phyloP scores from a whole-genome alignment of 1,140 invertebrate genomes.

The Magallana angulata region DNA sequence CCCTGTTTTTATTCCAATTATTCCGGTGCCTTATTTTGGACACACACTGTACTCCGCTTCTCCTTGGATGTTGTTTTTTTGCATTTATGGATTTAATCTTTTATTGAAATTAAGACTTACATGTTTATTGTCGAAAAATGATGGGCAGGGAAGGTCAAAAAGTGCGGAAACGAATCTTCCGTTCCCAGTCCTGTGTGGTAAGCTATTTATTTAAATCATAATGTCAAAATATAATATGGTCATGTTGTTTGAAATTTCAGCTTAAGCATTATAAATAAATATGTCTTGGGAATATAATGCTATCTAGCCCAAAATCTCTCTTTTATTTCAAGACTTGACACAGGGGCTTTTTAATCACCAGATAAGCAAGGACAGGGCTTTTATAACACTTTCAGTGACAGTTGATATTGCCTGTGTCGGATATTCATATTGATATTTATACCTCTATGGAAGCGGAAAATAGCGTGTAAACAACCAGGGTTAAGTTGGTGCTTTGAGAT shows the following conservation, averaged over 20 bases:
- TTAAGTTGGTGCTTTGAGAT: not conserved
- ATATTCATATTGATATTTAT: conserved; percentile 15
- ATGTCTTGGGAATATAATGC: not conserved
- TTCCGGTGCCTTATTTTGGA: not conserved
- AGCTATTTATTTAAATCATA: not conserved
- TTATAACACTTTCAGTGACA: not conserved
- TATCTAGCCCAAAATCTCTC: conserved; percentile 2
- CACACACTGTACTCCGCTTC: not conserved
- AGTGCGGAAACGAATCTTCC: conserved; percentile 12
- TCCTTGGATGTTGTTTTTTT: not conserved
- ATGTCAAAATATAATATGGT: not conserved
- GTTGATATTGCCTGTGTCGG: not conserved
- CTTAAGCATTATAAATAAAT: not conserved
- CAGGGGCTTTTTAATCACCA: not conserved
- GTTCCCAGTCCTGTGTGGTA: not conserved
- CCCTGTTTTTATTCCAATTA: not conserved
- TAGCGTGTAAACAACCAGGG: not conserved
- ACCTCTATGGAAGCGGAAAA: not conserved
- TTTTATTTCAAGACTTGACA: conserved; percentile 4
- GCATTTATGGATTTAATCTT: not conserved
- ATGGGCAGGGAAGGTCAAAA: not conserved
- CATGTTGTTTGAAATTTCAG: not conserved
- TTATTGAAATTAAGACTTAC: conserved; percentile 7
- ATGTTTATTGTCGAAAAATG: conserved; percentile 7
- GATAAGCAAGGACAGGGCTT: not conserved